Evolutionary conservation across 1,140 invertebrate species (phyloP), one percentile per base, ranked within the genome.

Genomic region (Copidosoma floridanum): DNA sequence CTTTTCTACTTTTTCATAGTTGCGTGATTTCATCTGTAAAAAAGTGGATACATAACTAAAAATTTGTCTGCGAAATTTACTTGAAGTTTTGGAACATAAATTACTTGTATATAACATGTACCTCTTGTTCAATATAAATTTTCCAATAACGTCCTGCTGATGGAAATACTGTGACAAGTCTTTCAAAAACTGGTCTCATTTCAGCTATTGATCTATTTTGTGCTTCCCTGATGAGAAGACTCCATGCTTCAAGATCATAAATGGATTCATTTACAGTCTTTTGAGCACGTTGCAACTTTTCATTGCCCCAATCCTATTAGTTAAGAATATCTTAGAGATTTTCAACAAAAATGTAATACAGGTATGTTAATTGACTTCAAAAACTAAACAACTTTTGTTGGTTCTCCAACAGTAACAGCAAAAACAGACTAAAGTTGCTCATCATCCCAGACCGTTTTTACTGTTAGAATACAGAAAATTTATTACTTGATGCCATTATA

Each of bases 81-180:
- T 46, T n/a, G 2, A 20, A 20, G 40, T 43, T 21, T 1, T 11
- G 14, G 4, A 38, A 4, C 16, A 38, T 38, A 16, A 1, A 21
- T 21, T 52, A 57, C 44, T 55, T 35, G 29, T 48, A 18, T 61
- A 63, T 43, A 47, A 61, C 24, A 57, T 47, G 21, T 82, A 95
- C 92, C 90, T 99, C 97, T 84, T 98, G 95, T 81, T 99, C 97
- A 70, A 99, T 99, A 81, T 98, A 99, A 65, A 97, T 93, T 82
- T 98, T 98, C 97, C 97, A 99, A 79, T 95, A 99, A 61, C 95
- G 85, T 1, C 96, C 97, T 40, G 94, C 92, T 32, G 94, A 97
- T 6, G 96, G 95, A 76, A 99, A 99, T 16, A 95, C 93, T 14
- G 83, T 80, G 1, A 99, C 92, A 1, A 99, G 82, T 69, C 91